A percentile compares a stretch with the other conserved stretches of the same genome.
Conservation (phyloP, 2,888 invertebrate species). For the Carcina quercana region DNA sequence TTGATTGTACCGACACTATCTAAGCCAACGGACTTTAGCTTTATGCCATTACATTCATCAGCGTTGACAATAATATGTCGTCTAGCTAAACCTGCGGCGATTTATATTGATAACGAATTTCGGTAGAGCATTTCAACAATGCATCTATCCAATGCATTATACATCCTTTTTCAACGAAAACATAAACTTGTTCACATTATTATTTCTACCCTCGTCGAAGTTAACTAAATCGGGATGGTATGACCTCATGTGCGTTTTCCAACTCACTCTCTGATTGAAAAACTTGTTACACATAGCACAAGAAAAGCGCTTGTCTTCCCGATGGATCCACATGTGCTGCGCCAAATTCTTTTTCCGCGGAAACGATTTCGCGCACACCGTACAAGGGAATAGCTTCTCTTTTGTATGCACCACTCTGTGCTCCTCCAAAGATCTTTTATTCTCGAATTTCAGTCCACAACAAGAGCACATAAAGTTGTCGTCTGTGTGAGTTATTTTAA, state of each 20-base stretch:
- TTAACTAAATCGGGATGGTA: constrained; percentile 50
- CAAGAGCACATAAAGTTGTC: constrained; percentile 50
- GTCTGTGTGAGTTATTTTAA: constrained; percentile 48
- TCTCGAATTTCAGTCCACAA: constrained; percentile 52
- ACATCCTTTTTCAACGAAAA: constrained; percentile 26
- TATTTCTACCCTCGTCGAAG: constrained; percentile 37
- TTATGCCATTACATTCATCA: no score
- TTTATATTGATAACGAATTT: no score
- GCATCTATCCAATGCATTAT: constrained; percentile 6
- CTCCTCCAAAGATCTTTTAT: constrained; percentile 45
- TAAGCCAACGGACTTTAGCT: no score
- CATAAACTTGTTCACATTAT: constrained; percentile 20
- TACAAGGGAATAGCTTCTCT: constrained; percentile 64
- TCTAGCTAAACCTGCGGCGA: no score
- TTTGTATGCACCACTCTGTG: constrained; percentile 71
- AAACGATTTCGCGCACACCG: constrained; percentile 60
- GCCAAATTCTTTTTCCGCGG: constrained; percentile 52
- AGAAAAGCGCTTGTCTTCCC: constrained; percentile 51
- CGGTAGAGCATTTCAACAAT: no score
- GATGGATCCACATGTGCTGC: constrained; percentile 64
- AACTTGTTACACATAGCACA: constrained; percentile 55
- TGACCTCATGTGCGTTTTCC: constrained; percentile 57
- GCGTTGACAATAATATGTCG: no score
- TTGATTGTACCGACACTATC: no score
- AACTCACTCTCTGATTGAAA: constrained; percentile 60